phyloP scores from a whole-genome alignment of 2,888 invertebrate species.

The Mimachlamys varia region DNA sequence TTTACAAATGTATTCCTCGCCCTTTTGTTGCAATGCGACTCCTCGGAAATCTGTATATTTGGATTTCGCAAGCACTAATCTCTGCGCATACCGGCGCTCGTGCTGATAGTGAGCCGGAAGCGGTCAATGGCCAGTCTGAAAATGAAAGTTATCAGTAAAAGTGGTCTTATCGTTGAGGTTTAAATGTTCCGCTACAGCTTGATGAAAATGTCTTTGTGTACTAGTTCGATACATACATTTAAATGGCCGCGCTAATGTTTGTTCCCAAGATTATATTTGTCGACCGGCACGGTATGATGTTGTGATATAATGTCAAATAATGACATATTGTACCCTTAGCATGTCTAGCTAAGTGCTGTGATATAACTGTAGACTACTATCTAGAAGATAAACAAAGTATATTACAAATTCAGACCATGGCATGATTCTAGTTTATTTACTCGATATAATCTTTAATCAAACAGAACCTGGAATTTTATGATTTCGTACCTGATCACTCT shows the following conservation, averaged over 20 bases:
- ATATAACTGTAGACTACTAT: not conserved
- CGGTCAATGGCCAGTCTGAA: not conserved
- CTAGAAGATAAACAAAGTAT: not conserved
- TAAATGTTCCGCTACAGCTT: not conserved
- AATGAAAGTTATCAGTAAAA: slow-evolving; percentile 27
- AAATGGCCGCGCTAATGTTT: slow-evolving; percentile 9
- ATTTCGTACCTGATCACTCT: not conserved
- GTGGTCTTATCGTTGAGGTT: not conserved
- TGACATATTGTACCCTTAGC: not conserved
- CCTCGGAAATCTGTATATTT: not conserved
- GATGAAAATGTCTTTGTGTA: not conserved
- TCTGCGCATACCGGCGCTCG: not conserved
- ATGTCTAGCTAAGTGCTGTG: not conserved
- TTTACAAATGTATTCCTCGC: not conserved
- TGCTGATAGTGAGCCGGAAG: not conserved
- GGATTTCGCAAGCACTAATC: not conserved
- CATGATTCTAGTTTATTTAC: slow-evolving; percentile 16
- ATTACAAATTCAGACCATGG: not conserved
- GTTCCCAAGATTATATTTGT: slow-evolving; percentile 7
- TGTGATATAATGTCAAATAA: slow-evolving; percentile 11
- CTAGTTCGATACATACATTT: not conserved
- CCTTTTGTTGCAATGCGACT: too few relatives aligned
- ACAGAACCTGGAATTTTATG: not conserved
- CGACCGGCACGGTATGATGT: not conserved
- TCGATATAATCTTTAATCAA: not conserved